These are phyloP conservation scores for Ostrea edulis DNA, from an alignment of 1,140 invertebrate genomes.

Conservation along the genomic window DNA sequence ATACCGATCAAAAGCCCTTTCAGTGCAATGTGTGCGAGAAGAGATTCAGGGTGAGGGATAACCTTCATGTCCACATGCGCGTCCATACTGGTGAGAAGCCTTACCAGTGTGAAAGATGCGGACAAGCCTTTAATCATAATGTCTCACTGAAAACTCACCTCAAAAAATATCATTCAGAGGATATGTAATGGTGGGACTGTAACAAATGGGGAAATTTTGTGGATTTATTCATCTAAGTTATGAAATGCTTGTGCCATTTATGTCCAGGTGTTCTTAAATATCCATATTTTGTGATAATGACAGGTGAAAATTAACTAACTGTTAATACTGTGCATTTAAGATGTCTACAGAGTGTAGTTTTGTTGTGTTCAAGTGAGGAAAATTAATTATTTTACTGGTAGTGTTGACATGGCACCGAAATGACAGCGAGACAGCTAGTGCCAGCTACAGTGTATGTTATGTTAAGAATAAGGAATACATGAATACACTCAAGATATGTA, in stretches of 20 bases:
- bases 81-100: slow-evolving; percentile 4
- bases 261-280: neutral
- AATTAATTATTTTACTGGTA: no score
- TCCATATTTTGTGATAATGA: neutral
- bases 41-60: neutral
- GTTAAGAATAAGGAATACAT: no score
- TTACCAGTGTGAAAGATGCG: neutral
- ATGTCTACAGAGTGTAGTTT: no score
- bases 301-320: no score
- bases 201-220: neutral
- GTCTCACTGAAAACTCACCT: neutral
- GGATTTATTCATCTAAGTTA: neutral
- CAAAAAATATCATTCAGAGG: neutral
- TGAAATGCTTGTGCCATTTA: neutral
- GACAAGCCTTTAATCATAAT: slow-evolving; percentile 1
- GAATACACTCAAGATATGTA: no score
- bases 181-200: neutral
- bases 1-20: neutral
- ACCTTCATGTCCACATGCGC: neutral
- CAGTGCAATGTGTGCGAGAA: neutral
- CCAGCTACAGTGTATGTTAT: no score
- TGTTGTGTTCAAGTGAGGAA: no score
- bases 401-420: no score
- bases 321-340: no score
- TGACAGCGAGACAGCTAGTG: no score